Base-by-base conservation (phyloP, 2,797 vertebrate species). In the Melanotaenia maccullochi region DNA sequence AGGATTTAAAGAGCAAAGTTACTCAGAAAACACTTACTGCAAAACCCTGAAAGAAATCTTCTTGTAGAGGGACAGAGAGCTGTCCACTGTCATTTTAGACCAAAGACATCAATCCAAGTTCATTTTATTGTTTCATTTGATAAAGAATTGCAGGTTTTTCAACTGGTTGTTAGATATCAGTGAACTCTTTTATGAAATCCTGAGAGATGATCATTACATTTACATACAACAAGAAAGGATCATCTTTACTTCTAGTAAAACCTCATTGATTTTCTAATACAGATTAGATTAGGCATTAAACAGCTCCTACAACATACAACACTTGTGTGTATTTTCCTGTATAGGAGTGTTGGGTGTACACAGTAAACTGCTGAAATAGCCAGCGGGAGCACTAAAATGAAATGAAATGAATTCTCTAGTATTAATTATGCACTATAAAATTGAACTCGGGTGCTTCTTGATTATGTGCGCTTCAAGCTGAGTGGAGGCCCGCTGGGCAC, bases 371-470 rank as follows among this genome's bases (percentile, higher is more conserved):
- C 73, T 65, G 79, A 76, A 73, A 78, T 18, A 71, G 78, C 84
- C 80, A 66, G 71, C n/a, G 51, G 82, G 80, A 70, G 44, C 71
- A 74, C 38, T 83, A 71, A 85, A 71, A 75, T 35, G 35, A 84
- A 88, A 79, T 77, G 11, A 90, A 84, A 85, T 88, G 25, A 85
- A 89, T 87, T 85, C 72, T 40, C 36, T 32, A 75, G 61, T 81
- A 86, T 86, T 89, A 88, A 92, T 91, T 88, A 83, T 60, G 57
- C 18, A 18, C 59, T 51, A 70, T 83, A 84, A 90, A 85, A 86
- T 7, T 73, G 52, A 89, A 88, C 70, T 79, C 60, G 63, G 74
- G 22, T 68, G 84, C 66, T 84, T 68, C 60, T 83, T 92, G 88
- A 93, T 89, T 86, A 87, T 70, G 61, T 76, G 65, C 2, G 28